These are phyloP conservation scores for Dryocosmus kuriphilus DNA, from an alignment of 2,888 invertebrate species.

Conservation along the genomic window DNA sequence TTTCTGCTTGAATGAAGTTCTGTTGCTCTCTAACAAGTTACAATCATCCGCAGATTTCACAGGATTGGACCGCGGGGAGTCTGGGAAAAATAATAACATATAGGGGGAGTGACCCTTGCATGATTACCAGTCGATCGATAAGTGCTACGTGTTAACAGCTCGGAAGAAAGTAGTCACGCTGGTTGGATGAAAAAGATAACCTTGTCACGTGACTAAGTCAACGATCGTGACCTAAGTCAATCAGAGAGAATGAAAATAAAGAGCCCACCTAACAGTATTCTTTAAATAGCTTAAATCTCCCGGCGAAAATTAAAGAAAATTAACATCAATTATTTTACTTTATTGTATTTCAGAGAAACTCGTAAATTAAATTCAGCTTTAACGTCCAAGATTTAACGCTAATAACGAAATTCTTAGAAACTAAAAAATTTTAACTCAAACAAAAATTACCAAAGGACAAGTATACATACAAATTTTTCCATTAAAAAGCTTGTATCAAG, in stretches of 20 bases:
- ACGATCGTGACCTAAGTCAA: not conserved
- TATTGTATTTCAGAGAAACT: too few relatives aligned
- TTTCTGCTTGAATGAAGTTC: not conserved
- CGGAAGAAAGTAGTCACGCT: not conserved
- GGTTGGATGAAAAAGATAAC: not conserved
- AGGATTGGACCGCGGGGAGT: not conserved
- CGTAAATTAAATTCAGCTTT: too few relatives aligned
- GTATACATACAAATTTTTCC: too few relatives aligned
- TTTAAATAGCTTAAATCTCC: too few relatives aligned
- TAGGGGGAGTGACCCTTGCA: not conserved
- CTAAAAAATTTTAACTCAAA: too few relatives aligned
- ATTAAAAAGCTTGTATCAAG: too few relatives aligned
- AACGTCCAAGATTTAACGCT: too few relatives aligned
- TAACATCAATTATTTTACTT: too few relatives aligned
- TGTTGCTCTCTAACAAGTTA: not conserved
- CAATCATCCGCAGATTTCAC: not conserved
- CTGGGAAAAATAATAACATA: slow-evolving; percentile 3
- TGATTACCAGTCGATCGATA: not conserved
- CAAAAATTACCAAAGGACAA: too few relatives aligned
- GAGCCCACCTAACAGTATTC: not conserved
- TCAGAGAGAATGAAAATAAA: not conserved
- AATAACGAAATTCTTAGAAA: too few relatives aligned
- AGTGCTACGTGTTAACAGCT: not conserved
- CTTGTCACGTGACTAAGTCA: not conserved
- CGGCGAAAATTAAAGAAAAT: too few relatives aligned